Percentiles rank a stretch among this genome's conserved stretches.
These are phyloP conservation scores for Avahi laniger DNA, from an alignment of 2,797 vertebrate genomes.

Conservation along the genomic window DNA sequence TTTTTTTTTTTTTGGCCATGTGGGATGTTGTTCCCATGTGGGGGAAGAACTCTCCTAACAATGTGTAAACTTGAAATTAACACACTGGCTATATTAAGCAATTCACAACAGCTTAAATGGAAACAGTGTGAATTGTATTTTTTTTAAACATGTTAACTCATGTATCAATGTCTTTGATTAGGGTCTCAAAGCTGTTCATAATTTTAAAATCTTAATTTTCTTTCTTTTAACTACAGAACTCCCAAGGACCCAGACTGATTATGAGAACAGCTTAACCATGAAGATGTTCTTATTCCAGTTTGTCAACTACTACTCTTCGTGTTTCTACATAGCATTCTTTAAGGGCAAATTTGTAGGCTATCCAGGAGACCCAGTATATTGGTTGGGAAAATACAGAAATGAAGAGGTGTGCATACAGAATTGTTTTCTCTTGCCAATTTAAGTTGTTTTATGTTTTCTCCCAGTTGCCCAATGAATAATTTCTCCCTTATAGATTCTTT, in stretches of 20 bases:
- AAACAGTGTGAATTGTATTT: slow-evolving; percentile 71
- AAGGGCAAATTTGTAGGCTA: slow-evolving; percentile 95
- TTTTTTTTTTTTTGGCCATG: background rate
- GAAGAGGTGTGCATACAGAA: slow-evolving; percentile 90
- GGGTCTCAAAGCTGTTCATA: slow-evolving; percentile 50
- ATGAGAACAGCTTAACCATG: slow-evolving; percentile 95
- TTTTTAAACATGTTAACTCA: slow-evolving; percentile 42
- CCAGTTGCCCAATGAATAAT: background rate
- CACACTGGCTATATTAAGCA: slow-evolving; percentile 62
- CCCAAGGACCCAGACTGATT: slow-evolving; percentile 94
- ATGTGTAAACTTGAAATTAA: slow-evolving; percentile 71
- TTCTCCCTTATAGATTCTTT: background rate
- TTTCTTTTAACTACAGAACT: slow-evolving; percentile 86
- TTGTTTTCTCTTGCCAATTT: background rate
- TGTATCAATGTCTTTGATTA: slow-evolving; percentile 16
- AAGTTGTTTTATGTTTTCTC: background rate
- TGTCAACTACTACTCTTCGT: slow-evolving; percentile 97
- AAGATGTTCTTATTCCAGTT: slow-evolving; percentile 99
- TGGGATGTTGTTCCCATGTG: background rate
- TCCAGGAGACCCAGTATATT: slow-evolving; percentile 92
- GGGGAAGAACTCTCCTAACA: slow-evolving; percentile 42
- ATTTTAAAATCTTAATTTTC: slow-evolving; percentile 37
- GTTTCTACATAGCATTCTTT: slow-evolving; percentile 96
- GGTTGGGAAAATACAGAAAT: slow-evolving; percentile 92
- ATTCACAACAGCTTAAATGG: slow-evolving; percentile 51